Conservation (phyloP, 2,797 vertebrate species). For the Prionace glauca region DNA sequence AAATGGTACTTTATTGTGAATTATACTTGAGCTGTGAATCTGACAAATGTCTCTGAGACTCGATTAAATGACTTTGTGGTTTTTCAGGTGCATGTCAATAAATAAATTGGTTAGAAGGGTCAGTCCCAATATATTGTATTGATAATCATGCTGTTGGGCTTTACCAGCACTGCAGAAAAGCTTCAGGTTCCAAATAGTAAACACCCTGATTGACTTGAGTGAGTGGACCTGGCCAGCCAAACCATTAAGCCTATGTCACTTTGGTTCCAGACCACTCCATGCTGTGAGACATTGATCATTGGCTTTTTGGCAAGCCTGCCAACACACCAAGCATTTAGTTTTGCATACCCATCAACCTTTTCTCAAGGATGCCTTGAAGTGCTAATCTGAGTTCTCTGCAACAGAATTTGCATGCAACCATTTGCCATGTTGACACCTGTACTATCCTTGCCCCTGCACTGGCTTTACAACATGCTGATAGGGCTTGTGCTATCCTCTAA, state of each 20-base stretch:
- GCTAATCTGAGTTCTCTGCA: too few species aligned
- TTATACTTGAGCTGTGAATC: conserved; percentile 34
- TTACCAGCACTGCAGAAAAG: conserved; percentile 9
- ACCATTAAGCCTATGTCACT: not conserved
- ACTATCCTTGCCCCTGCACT: too few species aligned
- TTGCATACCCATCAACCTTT: too few species aligned
- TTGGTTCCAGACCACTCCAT: not conserved
- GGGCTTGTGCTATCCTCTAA: not conserved
- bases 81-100: conserved; percentile 38
- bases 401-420: too few species aligned
- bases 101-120: conserved; percentile 38
- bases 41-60: conserved; percentile 37
- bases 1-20: conserved; percentile 27
- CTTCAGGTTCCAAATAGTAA: not conserved
- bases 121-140: conserved; percentile 36
- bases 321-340: too few species aligned
- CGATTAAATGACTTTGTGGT: conserved; percentile 38
- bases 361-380: too few species aligned
- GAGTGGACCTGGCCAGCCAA: not conserved
- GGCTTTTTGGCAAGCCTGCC: too few species aligned
- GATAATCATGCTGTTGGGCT: conserved; percentile 27
- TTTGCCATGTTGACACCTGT: too few species aligned
- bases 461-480: too few species aligned
- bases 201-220: not conserved
- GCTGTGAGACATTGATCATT: not conserved